These are phyloP conservation scores for Lydus trimaculatus DNA, from an alignment of 2,888 invertebrate species.

Conservation along the genomic window DNA sequence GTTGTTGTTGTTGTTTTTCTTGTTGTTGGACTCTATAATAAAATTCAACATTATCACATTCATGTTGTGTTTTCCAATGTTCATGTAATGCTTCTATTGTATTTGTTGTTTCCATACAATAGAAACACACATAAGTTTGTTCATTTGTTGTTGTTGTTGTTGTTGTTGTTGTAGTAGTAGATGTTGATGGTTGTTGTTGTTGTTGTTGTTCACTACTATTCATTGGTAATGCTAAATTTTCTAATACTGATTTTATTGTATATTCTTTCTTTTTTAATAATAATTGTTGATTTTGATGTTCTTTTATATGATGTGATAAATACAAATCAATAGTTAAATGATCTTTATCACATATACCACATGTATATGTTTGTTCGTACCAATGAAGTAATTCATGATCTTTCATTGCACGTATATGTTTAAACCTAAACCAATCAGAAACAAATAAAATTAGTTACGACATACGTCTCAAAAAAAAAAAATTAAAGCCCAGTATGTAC, in stretches of 20 bases:
- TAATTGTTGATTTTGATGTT: conserved; percentile 28
- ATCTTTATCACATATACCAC: conserved; percentile 58
- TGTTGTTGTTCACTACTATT: no score
- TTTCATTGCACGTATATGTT: conserved; percentile 46
- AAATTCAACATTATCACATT: conserved; percentile 22
- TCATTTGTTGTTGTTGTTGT: conserved; percentile 4
- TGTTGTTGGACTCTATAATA: conserved; percentile 8
- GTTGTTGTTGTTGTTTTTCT: not conserved
- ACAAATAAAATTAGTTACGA: no score
- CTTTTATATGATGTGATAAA: conserved; percentile 46
- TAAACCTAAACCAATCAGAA: conserved; percentile 38
- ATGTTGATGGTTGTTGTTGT: not conserved
- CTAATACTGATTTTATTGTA: conserved; percentile 17
- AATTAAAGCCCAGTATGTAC: no score
- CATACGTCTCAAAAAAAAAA: no score
- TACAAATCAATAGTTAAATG: conserved; percentile 47
- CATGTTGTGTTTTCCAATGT: conserved; percentile 41
- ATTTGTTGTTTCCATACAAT: conserved; percentile 40
- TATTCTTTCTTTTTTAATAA: conserved; percentile 17
- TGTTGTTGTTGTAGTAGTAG: not conserved
- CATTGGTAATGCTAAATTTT: not conserved
- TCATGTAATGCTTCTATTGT: conserved; percentile 30
- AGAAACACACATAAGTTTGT: conserved; percentile 33
- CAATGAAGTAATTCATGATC: conserved; percentile 63
- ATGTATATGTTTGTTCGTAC: conserved; percentile 60